phyloP scores from a whole-genome alignment of 2,797 vertebrate species.

The Thaleichthys pacificus region DNA sequence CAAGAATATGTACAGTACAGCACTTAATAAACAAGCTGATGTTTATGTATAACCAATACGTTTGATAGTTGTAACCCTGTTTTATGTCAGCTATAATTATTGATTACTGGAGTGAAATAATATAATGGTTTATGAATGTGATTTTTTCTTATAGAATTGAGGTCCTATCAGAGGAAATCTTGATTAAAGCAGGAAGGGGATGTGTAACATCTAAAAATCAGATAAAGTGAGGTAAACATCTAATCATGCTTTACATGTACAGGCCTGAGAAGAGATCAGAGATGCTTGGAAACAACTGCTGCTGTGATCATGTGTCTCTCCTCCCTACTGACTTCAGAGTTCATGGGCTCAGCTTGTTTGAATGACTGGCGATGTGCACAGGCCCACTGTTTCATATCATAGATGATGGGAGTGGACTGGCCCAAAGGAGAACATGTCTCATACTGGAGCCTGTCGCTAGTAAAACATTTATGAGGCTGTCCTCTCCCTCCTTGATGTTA shows the following conservation, averaged over 20 bases:
- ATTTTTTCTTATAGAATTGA: background rate
- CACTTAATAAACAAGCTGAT: background rate
- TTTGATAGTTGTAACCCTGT: background rate
- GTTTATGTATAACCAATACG: background rate
- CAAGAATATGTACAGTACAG: background rate
- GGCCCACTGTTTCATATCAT: slow-evolving; percentile 8
- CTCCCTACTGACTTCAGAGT: background rate
- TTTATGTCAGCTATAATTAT: background rate
- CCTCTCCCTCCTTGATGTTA: slow-evolving; percentile 40
- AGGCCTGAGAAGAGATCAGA: background rate
- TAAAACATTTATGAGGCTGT: slow-evolving; percentile 49
- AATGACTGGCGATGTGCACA: background rate
- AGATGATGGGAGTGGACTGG: slow-evolving; percentile 32
- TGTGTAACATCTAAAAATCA: background rate
- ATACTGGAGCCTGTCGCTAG: slow-evolving; percentile 38
- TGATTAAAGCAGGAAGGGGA: background rate
- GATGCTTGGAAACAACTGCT: background rate
- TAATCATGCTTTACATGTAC: background rate
- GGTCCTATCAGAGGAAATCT: background rate
- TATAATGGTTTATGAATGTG: too few relatives aligned
- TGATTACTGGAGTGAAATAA: background rate
- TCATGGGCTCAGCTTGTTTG: background rate
- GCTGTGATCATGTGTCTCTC: background rate
- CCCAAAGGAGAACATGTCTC: slow-evolving; percentile 35
- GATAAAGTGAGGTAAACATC: background rate